These are phyloP conservation scores for Ia io DNA, from an alignment of 2,113 vertebrate species.

Conservation along the genomic window DNA sequence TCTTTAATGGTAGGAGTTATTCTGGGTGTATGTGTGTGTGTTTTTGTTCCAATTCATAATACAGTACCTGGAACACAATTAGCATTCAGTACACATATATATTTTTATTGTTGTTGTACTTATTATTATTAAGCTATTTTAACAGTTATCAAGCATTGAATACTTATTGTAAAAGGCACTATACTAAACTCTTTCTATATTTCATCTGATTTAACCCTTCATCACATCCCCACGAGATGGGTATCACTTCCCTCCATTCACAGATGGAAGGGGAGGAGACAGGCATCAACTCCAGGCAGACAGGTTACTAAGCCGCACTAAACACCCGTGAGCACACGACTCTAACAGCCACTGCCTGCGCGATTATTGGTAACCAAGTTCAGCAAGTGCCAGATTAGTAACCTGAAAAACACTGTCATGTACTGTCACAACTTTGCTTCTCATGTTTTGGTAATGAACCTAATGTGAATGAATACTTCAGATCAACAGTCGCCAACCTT, in stretches of 20 bases:
- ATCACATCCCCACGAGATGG: neutral
- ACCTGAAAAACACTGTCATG: neutral
- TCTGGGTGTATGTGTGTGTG: neutral
- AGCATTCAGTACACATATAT: neutral
- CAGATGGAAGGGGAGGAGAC: neutral
- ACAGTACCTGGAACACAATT: neutral
- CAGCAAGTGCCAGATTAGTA: constrained; percentile 36
- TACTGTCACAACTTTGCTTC: neutral
- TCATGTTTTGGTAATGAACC: constrained; percentile 44
- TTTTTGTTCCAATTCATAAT: neutral
- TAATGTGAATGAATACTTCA: neutral
- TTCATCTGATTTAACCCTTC: neutral
- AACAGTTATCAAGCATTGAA: neutral
- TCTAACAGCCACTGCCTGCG: neutral
- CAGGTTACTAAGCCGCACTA: neutral
- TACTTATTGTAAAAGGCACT: neutral
- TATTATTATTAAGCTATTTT: neutral
- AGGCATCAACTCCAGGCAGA: neutral
- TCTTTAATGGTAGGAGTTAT: neutral
- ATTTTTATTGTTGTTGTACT: neutral
- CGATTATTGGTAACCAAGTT: constrained; percentile 50
- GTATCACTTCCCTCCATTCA: neutral
- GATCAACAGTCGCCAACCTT: no score
- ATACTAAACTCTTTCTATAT: neutral
- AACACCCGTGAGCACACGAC: neutral